phyloP scores from a whole-genome alignment of 2,888 invertebrate genomes.

The Proisotoma minuta region DNA sequence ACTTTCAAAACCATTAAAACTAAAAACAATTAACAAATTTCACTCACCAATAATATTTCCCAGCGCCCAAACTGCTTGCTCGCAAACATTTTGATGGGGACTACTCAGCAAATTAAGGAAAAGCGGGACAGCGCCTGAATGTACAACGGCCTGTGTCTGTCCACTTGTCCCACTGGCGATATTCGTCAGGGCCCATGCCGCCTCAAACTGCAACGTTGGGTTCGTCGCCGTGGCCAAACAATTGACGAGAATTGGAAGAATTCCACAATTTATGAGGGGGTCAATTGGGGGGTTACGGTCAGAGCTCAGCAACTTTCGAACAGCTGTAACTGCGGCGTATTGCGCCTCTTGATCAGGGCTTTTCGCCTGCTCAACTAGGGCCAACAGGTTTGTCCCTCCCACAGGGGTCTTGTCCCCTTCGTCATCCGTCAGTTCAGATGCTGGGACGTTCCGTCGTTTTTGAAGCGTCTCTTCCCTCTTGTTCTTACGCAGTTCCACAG shows the following conservation, averaged over 20 bases:
- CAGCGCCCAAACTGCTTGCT: conserved; percentile 92
- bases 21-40: neutral
- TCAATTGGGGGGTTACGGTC: conserved; percentile 90
- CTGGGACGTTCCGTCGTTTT: conserved; percentile 92
- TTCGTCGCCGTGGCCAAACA: conserved; percentile 41
- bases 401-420: conserved; percentile 36
- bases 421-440: conserved; percentile 63
- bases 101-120: conserved; percentile 70
- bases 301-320: conserved; percentile 79
- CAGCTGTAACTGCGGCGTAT: conserved; percentile 66
- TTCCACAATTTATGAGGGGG: conserved; percentile 73
- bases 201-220: conserved; percentile 81
- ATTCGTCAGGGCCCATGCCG: conserved; percentile 96
- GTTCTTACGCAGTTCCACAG: conserved; percentile 93
- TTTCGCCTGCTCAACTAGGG: conserved; percentile 40
- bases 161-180: conserved; percentile 91
- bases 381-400: conserved; percentile 40
- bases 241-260: conserved; percentile 62
- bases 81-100: conserved; percentile 66
- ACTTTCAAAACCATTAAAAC: neutral
- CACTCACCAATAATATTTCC: conserved; percentile 56
- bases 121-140: conserved; percentile 76
- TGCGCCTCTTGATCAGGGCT: conserved; percentile 40
- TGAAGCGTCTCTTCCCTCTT: conserved; percentile 95
- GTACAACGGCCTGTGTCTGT: conserved; percentile 82